A percentile compares a stretch with the other conserved stretches of the same genome.
These are phyloP conservation scores for Cotesia vestalis DNA, from an alignment of 1,140 invertebrate species.

Conservation along the genomic window DNA sequence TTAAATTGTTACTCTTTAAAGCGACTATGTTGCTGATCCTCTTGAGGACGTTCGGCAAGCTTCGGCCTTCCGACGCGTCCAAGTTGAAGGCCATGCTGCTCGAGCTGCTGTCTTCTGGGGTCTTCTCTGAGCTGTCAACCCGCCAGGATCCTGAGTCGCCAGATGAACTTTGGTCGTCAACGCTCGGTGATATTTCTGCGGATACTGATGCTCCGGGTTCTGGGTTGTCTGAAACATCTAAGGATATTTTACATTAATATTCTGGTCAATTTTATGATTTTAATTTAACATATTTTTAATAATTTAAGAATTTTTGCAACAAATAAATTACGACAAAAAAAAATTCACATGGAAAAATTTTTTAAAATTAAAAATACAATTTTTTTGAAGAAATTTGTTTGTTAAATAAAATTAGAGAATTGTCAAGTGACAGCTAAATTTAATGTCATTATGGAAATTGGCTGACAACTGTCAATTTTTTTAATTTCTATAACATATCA, in stretches of 20 bases:
- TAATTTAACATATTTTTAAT: no score
- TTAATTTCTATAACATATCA: no score
- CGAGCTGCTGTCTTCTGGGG: slow-evolving; percentile 53
- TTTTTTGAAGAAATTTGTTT: no score
- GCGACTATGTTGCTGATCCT: slow-evolving; percentile 82
- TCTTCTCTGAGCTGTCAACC: slow-evolving; percentile 50
- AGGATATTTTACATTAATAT: not conserved
- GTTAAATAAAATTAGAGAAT: no score
- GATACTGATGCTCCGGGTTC: slow-evolving; percentile 27
- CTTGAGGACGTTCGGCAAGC: slow-evolving; percentile 80
- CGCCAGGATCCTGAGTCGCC: slow-evolving; percentile 59
- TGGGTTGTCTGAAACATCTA: slow-evolving; percentile 20
- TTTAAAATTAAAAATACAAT: no score
- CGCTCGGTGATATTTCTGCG: slow-evolving; percentile 46
- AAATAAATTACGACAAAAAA: no score
- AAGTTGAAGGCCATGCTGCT: slow-evolving; percentile 60
- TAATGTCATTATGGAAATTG: no score
- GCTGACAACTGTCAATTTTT: no score
- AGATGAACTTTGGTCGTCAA: slow-evolving; percentile 56
- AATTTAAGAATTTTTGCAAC: no score
- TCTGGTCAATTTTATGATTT: not conserved
- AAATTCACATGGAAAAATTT: no score
- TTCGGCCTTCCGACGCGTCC: slow-evolving; percentile 71
- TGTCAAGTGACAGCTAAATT: no score
- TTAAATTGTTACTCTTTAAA: slow-evolving; percentile 75